Evolutionary conservation across 2,888 invertebrate species (phyloP), one percentile per base, ranked within the genome.

Genomic region (Salticus scenicus): DNA sequence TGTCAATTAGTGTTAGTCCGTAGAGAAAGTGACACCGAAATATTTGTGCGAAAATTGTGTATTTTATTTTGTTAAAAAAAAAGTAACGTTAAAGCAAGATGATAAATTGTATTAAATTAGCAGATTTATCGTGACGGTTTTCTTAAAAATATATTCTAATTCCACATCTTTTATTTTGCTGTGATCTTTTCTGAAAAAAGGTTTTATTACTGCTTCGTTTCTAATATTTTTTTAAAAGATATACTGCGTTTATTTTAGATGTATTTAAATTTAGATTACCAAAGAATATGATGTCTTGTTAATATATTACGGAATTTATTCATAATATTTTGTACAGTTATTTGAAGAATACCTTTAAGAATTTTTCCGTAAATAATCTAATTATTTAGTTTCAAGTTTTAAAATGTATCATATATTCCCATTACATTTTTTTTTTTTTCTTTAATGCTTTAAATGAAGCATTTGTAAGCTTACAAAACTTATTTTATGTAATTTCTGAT

Each of bases 161-260:
- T 12, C 42, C 37, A 47, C 42, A 7, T 47, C 42, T 57, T 57
- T 57, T 57, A 57, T 57, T 57, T 20, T 17, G 5, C 24, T 5
- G 57, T 57, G 57, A 57, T 57, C 57, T 57, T 57, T 57, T 24
- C 57, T 57, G 4, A 57, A 57, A n/a, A 57, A 24, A 57, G 57
- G 57, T 57, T 57, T 24, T 24, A 57, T 24, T 57, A 24, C 20
- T 57, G 24, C 24, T 47, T 57, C 20, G 24, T 20, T 24, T 24
- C 57, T 57, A 57, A 57, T 57, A n/a, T n/a, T n/a, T n/a, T 24
- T 57, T 57, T 57, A 24, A 57, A 57, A 24, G 24, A 5, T 24
- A 24, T 17, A 5, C 24, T 24, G 24, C 2, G 24, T 5, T 57
- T 57, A 5, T 57, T 24, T 57, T 17, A 57, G 1, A 24, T 57